Base-by-base conservation (phyloP, 2,113 vertebrate genomes). In the Alethe diademata region DNA sequence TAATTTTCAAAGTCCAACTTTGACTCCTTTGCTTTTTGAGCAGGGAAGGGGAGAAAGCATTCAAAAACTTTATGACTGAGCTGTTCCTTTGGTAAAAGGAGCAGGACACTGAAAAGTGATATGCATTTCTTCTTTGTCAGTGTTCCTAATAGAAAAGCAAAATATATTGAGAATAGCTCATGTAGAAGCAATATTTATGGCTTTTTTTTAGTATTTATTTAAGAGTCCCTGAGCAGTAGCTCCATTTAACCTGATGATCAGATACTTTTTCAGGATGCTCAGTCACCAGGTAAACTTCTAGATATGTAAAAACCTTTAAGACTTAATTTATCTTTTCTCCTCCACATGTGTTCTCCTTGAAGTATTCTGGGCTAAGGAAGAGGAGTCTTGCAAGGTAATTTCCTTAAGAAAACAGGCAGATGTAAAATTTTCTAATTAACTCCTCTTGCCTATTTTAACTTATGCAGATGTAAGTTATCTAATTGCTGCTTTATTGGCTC, bases 401-500 rank as follows among this genome's bases (percentile, higher is more conserved):
- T 95, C 40, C 80, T 90, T 76, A 96, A 96, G 54, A 83, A 93
- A 92, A 90, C 36, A 90, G 25, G 24, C 81, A 96, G 80, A 78
- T 45, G 78, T 73, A 72, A 90, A 40, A 70, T 75, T 96, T 94
- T 81, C 53, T 92, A 95, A 96, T 97, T 94, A 97, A 94, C 76
- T 70, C 25, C 66, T 94, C 53, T 95, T 0, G 3, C 25, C n/a
- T 88, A 61, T 92, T 97, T 94, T 90, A 74, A 47, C 42, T 88
- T 90, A 83, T 86, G 81, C 73, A 96, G 92, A 97, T 96, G 82
- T 88, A 96, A 91, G 56, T 96, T 95, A 83, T 85, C 40, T 91
- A 97, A 95, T 90, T 91, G 53, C 64, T 86, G 20, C 67, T 95
- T 97, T 96, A 97, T 85, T 95, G 91, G 78, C 62, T 95, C 40